Base-by-base conservation (phyloP, 2,113 vertebrate species). In the Sitta europaea region DNA sequence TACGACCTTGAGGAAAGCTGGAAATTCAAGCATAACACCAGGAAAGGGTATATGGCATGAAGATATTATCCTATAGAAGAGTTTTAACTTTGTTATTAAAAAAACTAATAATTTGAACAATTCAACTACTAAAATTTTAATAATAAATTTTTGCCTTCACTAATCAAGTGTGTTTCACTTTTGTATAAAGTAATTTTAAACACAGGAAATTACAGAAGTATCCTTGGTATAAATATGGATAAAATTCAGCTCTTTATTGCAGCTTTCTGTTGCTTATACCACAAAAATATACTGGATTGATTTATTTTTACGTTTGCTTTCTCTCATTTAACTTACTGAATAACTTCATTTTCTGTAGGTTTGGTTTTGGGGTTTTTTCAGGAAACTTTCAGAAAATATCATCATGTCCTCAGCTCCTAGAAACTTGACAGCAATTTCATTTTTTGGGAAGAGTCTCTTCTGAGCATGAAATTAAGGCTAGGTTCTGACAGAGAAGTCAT, bases 321-420 rank as follows among this genome's bases (percentile, higher is more conserved):
- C 58, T 86, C 20, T 35, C 2, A 38, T 54, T 19, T 82, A 5
- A 43, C 35, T 82, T 48, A 43, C 22, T 38, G 14, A 86, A 57
- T n/a, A 77, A 21, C 1, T 62, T 77, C 29, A 61, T 58, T 62
- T 67, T n/a, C 22, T 51, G 24, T 28, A 29, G 7, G 8, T 25
- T 29, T 15, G 6, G 29, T 42, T 33, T 51, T 14, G 6, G 1
- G 5, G 5, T 2, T 50, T 21, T 42, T 61, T 54, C 1, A 38
- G 66, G 27, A 28, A 80, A 48, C 21, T 67, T 86, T 53, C 28
- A 53, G 14, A 73, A 66, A 82, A 58, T 12, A 8, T 13, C 43
- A 31, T 53, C 11, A 33, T 78, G 35, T 78, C 35, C 50, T 78
- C 8, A 54, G 13, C 7, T 65, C 7, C 33, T 45, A 74, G 38